Evolutionary conservation across 2,888 invertebrate genomes (phyloP).

Genomic region (Prenolepis imparis): DNA sequence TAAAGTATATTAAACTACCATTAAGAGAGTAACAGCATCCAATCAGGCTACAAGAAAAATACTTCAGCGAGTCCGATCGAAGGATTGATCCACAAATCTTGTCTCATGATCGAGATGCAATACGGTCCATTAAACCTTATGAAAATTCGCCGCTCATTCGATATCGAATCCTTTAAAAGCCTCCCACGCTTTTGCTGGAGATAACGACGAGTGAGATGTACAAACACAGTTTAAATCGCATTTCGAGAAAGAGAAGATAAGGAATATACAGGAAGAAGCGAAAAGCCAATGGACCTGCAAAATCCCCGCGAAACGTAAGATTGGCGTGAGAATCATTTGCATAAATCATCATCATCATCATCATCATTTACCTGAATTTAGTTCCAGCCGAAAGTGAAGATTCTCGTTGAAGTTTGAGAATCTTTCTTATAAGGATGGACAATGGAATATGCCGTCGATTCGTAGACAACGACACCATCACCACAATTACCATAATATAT

Average conservation of each 20-base stretch:
- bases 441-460: not conserved
- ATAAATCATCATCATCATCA: conserved; percentile 67
- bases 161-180: conserved; percentile 64
- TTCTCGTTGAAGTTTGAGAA: not conserved
- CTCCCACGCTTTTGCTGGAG: conserved; percentile 36
- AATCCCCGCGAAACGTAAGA: not conserved
- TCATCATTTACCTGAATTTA: conserved; percentile 40
- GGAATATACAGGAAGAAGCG: conserved; percentile 1
- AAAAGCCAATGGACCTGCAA: not conserved
- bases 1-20: not conserved
- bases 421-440: conserved; percentile 9
- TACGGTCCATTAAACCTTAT: conserved; percentile 62
- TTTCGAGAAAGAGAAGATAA: not conserved
- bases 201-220: conserved; percentile 39
- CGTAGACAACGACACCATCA: not conserved
- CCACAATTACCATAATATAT: not conserved
- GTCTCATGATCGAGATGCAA: conserved; percentile 28
- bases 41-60: conserved; percentile 22
- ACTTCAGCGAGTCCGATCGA: conserved; percentile 22
- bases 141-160: conserved; percentile 55
- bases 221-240: not conserved
- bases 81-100: conserved; percentile 34
- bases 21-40: conserved; percentile 14
- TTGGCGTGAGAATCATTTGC: conserved; percentile 41
- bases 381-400: conserved; percentile 28